Base-by-base conservation (phyloP, 2,888 invertebrate genomes). In the Harpalus rubripes region DNA sequence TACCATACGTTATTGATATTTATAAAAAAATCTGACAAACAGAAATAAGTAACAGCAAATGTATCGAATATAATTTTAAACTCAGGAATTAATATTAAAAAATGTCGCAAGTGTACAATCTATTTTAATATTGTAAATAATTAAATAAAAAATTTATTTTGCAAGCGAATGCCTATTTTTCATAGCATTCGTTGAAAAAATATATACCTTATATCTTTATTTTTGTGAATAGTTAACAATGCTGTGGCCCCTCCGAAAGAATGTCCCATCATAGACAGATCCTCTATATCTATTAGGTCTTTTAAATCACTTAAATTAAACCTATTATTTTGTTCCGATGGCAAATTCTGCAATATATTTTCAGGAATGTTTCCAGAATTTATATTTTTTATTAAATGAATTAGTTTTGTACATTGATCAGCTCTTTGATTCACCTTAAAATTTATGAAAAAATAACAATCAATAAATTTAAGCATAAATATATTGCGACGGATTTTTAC, bases 191-290 rank as follows among this genome's bases (percentile, higher is more conserved):
- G n/a, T n/a, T n/a, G n/a, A n/a, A n/a, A n/a, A n/a, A n/a, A n/a
- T n/a, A n/a, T n/a, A 26, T 90, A 94, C 94, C 90, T 92, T 87
- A 94, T 92, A 86, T 94, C 90, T 32, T 89, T 88, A 85, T 94
- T 93, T 81, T 91, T 90, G 0, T 93, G 91, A 32, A 94, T 88
- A 0, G 94, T 91, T 32, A 93, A 90, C 1, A 95, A 88, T 8
- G 93, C 92, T 0, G 94, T 93, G 5, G 94, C 93, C 1, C 93
- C 95, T 7, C 95, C 95, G 90, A 95, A 95, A 0, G 94, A 95
- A 89, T 95, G 95, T 1, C 95, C 95, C 87, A 93, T 92, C 86
- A 94, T 90, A 0, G 92, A 90, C 1, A 92, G 88, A 85, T 89
- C 90, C 5, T 91, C 89, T 12, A 92, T 78, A 88, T 93, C 92